Conservation (phyloP, 2,113 vertebrate species). For the Papio anubis region DNA sequence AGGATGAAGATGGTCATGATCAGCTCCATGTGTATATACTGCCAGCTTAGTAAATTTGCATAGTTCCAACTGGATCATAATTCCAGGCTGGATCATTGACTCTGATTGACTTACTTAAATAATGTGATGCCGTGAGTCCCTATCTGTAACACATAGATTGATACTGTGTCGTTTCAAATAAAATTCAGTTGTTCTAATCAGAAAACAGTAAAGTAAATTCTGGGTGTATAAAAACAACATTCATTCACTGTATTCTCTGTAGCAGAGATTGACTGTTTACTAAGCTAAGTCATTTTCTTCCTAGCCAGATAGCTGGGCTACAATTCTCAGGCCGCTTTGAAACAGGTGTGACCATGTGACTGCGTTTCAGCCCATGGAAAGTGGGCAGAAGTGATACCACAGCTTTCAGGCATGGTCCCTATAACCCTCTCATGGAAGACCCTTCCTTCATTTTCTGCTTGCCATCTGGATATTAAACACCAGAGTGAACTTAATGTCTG, state of each 20-base stretch:
- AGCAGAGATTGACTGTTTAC: neutral
- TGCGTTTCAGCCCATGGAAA: neutral
- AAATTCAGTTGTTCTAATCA: neutral
- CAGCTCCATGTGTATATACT: neutral
- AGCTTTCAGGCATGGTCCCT: neutral
- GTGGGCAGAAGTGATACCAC: neutral
- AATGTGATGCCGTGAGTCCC: neutral
- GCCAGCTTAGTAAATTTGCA: neutral
- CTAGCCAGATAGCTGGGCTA: neutral
- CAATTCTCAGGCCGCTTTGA: neutral
- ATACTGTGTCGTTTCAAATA: neutral
- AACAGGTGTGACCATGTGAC: neutral
- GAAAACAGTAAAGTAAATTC: neutral
- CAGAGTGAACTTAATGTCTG: neutral
- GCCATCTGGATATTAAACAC: neutral
- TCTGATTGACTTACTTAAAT: neutral
- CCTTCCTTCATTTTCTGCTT: too few species aligned
- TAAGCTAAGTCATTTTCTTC: neutral
- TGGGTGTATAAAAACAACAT: neutral
- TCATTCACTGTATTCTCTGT: neutral
- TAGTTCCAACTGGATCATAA: neutral
- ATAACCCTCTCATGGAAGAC: neutral
- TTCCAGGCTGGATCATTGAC: neutral
- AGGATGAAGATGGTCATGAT: neutral
- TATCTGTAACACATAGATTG: neutral